phyloP scores from a whole-genome alignment of 2,888 invertebrate genomes.

The Anagyrus pseudococci region DNA sequence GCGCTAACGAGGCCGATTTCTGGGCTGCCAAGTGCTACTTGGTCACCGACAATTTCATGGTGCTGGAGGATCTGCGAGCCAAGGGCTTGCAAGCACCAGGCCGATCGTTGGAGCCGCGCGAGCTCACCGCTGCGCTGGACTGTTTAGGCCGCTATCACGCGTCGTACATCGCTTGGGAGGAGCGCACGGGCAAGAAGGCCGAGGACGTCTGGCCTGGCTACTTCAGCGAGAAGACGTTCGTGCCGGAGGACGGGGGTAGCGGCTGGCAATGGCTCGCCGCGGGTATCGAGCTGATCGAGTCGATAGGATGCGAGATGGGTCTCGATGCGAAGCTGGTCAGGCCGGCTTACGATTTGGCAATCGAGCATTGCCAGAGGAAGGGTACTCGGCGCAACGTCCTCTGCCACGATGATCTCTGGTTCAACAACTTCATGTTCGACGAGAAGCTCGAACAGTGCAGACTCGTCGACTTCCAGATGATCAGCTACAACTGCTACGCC shows the following conservation, averaged over 20 bases:
- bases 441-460: not conserved
- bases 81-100: not conserved
- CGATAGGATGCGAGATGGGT: not conserved
- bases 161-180: conserved; percentile 47
- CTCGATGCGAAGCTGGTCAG: not conserved
- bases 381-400: conserved; percentile 7
- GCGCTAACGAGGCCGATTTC: not conserved
- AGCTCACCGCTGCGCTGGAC: conserved; percentile 43
- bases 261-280: conserved; percentile 7
- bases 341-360: not conserved
- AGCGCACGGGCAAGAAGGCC: not conserved
- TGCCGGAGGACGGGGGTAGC: not conserved
- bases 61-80: conserved; percentile 17
- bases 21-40: conserved; percentile 20
- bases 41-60: not conserved
- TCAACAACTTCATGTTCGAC: conserved; percentile 27
- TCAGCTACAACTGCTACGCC: conserved; percentile 6
- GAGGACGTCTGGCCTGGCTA: not conserved
- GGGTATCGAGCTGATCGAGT: conserved; percentile 15
- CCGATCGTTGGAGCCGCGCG: conserved; percentile 20
- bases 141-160: conserved; percentile 50
- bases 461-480: conserved; percentile 25
- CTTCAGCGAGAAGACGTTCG: not conserved
- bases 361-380: not conserved
- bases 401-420: conserved; percentile 25